Base-by-base conservation (phyloP, 2,888 invertebrate genomes). In the Anthoptus insignis region DNA sequence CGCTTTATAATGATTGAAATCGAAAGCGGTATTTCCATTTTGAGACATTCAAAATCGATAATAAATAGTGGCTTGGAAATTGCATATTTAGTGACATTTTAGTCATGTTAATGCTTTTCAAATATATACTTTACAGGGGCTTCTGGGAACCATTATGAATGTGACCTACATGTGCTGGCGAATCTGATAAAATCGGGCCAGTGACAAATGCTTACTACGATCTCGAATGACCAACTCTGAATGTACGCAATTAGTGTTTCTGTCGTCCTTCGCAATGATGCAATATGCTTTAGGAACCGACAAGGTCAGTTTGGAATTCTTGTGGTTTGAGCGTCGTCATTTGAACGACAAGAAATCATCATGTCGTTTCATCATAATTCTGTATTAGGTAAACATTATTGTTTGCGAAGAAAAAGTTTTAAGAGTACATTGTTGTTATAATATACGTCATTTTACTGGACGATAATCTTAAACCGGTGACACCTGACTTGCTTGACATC, bases 201-300 rank as follows among this genome's bases (percentile, higher is more conserved):
- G 57, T 59, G 50, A 59, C 50, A 52, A 39, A 52, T 16, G 9
- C 27, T 59, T 59, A 11, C 11, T n/a, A 50, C 39, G 39, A 59
- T 50, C 5, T 24, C 39, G 27, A 27, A 42, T 42, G 16, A 2
- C 2, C 5, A 6, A 9, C 27, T n/a, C 16, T n/a, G 11, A 42
- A 14, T 11, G 19, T 29, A 27, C 8, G 21, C 16, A 27, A 21
- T 32, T 42, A 4, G 39, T 52, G 24, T 39, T 52, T 2, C 32
- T 7, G 4, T 11, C 47, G 21, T 16, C 29, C 22, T 53, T 53
- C 13, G 14, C 32, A 21, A 16, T 45, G 11, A 57, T n/a, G 24
- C 7, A 32, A 19, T n/a, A 13, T 21, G 2, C 3, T 45, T 45
- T 45, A 21, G 9, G 21, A 3, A n/a, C n/a, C 19, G 21, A 19